Conservation (phyloP, 2,888 invertebrate species). For the Gymnoscelis rufifasciata region DNA sequence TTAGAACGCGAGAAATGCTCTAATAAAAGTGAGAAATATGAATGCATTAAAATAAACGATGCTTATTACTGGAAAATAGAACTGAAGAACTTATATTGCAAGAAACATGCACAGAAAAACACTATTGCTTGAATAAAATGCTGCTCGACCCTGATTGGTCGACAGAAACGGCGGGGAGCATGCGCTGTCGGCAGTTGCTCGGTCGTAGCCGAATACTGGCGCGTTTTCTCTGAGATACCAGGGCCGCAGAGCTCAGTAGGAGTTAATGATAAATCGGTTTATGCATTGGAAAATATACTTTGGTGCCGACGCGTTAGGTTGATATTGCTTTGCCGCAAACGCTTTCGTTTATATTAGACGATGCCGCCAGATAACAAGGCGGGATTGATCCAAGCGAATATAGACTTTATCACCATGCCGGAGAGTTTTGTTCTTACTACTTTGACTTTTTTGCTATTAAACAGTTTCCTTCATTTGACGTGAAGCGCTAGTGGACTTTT, state of each 20-base stretch:
- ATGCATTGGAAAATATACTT: constrained; percentile 32
- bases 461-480: constrained; percentile 68
- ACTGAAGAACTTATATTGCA: too few relatives aligned
- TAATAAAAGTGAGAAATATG: not conserved
- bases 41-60: too few relatives aligned
- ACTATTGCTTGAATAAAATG: constrained; percentile 44
- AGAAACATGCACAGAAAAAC: constrained; percentile 26
- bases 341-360: constrained; percentile 48
- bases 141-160: constrained; percentile 66
- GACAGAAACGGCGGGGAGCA: constrained; percentile 67
- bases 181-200: constrained; percentile 67
- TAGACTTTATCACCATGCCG: constrained; percentile 33
- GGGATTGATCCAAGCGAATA: constrained; percentile 34
- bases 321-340: constrained; percentile 28
- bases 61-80: too few relatives aligned
- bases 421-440: constrained; percentile 9
- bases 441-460: constrained; percentile 43
- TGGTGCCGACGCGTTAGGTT: constrained; percentile 26
- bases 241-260: constrained; percentile 73
- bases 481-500: constrained; percentile 52
- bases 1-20: not conserved
- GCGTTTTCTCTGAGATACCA: constrained; percentile 74
- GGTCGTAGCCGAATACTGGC: constrained; percentile 75
- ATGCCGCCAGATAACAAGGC: constrained; percentile 62
- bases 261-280: constrained; percentile 45